A percentile compares a stretch with the other conserved stretches of the same genome.
These are phyloP conservation scores for Magallana gigas DNA, from an alignment of 1,140 invertebrate genomes.

Conservation along the genomic window DNA sequence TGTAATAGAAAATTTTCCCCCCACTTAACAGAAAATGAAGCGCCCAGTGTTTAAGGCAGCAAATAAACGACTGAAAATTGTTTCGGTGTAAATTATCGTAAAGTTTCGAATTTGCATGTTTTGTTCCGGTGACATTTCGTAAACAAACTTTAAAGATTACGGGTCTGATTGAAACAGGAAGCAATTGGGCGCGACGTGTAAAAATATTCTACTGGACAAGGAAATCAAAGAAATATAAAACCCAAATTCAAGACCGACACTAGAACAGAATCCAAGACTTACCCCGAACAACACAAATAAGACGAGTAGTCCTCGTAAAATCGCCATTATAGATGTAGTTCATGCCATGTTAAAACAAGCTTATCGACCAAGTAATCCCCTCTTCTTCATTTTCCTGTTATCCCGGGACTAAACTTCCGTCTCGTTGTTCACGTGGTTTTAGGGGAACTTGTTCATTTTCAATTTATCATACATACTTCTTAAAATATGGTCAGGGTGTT, in stretches of 20 bases:
- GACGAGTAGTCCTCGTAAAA: background rate
- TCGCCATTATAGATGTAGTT: background rate
- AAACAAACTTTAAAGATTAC: too few relatives aligned
- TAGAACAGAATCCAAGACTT: background rate
- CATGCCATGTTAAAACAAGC: background rate
- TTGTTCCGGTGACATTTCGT: too few relatives aligned
- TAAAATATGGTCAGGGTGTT: background rate
- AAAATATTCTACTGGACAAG: too few relatives aligned
- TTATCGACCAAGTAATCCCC: background rate
- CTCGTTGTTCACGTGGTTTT: background rate
- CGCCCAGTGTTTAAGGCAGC: too few relatives aligned
- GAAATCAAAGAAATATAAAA: background rate
- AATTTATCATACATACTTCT: conserved; percentile 3
- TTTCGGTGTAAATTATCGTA: too few relatives aligned
- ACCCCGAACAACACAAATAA: conserved; percentile 1
- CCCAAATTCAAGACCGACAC: too few relatives aligned
- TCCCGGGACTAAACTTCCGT: conserved; percentile 14
- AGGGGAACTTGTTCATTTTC: conserved; percentile 21
- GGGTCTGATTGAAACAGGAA: background rate
- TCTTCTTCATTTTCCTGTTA: conserved; percentile 36
- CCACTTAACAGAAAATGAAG: too few relatives aligned
- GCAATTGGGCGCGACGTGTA: background rate
- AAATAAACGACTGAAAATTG: too few relatives aligned
- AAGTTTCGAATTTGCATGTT: too few relatives aligned
- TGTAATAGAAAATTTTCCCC: too few relatives aligned